A percentile compares a stretch with the other conserved stretches of the same genome.
phyloP scores from a whole-genome alignment of 2,797 vertebrate species.

The Spizella passerina region DNA sequence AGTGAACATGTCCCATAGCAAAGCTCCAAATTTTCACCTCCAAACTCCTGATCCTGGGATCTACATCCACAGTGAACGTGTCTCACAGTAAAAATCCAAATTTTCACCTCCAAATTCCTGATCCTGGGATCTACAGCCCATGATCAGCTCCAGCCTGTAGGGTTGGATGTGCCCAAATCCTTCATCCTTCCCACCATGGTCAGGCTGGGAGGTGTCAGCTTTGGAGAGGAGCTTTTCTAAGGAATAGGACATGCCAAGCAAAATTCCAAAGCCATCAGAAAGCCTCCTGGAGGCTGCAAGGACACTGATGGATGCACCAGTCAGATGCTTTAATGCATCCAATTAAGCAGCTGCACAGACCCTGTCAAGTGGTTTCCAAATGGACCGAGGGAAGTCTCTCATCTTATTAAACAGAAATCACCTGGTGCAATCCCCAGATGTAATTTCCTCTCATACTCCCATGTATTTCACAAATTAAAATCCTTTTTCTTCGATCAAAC shows the following conservation, averaged over 20 bases:
- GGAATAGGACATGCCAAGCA: neutral
- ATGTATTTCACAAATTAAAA: neutral
- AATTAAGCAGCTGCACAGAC: neutral
- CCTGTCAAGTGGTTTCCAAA: neutral
- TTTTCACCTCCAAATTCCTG: neutral
- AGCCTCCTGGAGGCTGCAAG: neutral
- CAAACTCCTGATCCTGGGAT: neutral
- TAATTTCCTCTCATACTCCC: neutral
- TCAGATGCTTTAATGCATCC: neutral
- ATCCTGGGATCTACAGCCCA: no score
- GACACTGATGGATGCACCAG: neutral
- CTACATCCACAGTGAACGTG: neutral
- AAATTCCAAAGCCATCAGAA: neutral
- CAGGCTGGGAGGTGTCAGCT: neutral
- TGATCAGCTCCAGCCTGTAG: rapidly evolving
- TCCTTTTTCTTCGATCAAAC: neutral
- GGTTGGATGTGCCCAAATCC: rapidly evolving
- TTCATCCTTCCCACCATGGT: rapidly evolving
- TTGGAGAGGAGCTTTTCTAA: neutral
- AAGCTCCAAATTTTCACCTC: neutral
- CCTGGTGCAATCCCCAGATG: neutral
- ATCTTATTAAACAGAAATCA: neutral
- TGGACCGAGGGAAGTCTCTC: neutral
- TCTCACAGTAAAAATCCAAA: neutral
- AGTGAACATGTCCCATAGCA: neutral